A percentile compares a stretch with the other conserved stretches of the same genome.
These are phyloP conservation scores for Hydrotaea cyrtoneurina DNA, from an alignment of 2,888 invertebrate genomes.

Conservation along the genomic window DNA sequence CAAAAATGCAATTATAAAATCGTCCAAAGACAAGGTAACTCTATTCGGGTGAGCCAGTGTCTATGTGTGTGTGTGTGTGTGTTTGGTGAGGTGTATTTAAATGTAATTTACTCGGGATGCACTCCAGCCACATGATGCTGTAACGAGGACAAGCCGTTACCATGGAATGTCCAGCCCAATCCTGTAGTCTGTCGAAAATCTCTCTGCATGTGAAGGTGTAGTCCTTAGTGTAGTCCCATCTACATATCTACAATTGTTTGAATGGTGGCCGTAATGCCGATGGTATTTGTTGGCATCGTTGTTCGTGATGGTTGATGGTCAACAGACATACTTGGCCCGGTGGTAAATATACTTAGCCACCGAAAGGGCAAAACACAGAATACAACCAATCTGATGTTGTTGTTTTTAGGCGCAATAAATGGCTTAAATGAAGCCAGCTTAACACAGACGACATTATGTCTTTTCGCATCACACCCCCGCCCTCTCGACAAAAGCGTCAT, in stretches of 20 bases:
- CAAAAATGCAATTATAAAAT: conserved; percentile 44
- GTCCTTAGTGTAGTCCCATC: too few relatives aligned
- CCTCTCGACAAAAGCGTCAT: too few relatives aligned
- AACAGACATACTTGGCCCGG: neutral
- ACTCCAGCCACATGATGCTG: too few relatives aligned
- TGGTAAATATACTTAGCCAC: neutral
- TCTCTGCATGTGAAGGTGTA: too few relatives aligned
- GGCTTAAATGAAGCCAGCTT: conserved; percentile 6
- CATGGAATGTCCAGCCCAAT: neutral
- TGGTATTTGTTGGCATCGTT: neutral
- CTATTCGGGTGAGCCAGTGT: neutral
- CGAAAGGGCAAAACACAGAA: neutral
- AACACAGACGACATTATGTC: neutral
- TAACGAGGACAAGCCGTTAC: neutral
- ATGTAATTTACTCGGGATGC: conserved; percentile 33
- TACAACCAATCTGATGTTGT: neutral
- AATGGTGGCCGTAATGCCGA: neutral
- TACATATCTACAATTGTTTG: neutral
- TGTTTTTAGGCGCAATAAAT: conserved; percentile 30
- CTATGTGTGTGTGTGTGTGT: neutral
- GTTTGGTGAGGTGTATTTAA: conserved; percentile 31
- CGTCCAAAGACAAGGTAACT: neutral
- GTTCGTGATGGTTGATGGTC: neutral
- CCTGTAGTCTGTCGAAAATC: neutral
- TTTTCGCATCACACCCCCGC: neutral